These are phyloP conservation scores for Platyura marginata DNA, from an alignment of 1,140 invertebrate species.

Conservation along the genomic window DNA sequence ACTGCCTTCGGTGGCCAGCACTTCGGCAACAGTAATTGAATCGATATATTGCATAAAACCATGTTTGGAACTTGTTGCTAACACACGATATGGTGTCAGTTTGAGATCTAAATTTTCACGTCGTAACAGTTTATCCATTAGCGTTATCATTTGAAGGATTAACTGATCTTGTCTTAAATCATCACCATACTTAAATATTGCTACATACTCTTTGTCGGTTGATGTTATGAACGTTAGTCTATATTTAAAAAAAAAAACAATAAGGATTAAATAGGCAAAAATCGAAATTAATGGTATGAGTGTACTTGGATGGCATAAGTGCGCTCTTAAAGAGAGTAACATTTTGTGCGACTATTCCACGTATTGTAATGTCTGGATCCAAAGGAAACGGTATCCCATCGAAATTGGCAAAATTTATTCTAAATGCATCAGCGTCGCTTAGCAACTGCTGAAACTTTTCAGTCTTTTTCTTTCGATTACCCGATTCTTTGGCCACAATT, in stretches of 20 bases:
- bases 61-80: conserved; percentile 89
- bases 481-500: conserved; percentile 76
- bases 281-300: not conserved
- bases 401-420: conserved; percentile 81
- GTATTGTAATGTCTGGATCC: conserved; percentile 79
- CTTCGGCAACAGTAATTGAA: conserved; percentile 81
- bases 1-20: conserved; percentile 66
- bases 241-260: not conserved
- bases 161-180: conserved; percentile 98
- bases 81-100: conserved; percentile 79
- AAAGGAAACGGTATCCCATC: conserved; percentile 86
- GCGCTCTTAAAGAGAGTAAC: conserved; percentile 93
- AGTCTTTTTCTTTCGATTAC: conserved; percentile 79
- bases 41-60: conserved; percentile 97
- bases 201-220: conserved; percentile 71
- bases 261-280: not conserved
- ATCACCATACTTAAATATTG: conserved; percentile 98
- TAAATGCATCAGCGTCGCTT: conserved; percentile 59
- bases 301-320: conserved; percentile 81
- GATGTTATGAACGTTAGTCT: conserved; percentile 67
- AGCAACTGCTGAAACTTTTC: conserved; percentile 72
- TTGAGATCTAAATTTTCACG: conserved; percentile 91
- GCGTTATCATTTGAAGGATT: conserved; percentile 89
- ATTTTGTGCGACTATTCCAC: conserved; percentile 74
- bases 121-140: conserved; percentile 92